A percentile compares a stretch with the other conserved stretches of the same genome.
Evolutionary conservation across 1,140 invertebrate genomes (phyloP).

Genomic region (Drosophila murphyi): DNA sequence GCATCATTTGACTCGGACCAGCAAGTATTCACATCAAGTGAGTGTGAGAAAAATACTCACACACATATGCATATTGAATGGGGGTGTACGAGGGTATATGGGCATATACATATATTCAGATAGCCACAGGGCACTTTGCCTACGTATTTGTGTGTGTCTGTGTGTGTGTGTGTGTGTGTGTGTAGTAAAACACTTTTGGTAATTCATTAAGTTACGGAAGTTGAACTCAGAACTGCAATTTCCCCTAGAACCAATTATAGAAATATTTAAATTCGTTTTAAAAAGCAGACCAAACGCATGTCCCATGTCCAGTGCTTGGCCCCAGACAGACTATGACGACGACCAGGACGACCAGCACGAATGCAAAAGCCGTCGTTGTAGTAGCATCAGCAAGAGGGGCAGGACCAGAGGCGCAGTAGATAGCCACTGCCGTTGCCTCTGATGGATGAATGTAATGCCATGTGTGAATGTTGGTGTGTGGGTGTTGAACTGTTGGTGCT

Average conservation of each 20-base stretch:
- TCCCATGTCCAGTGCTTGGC: conserved; percentile 57
- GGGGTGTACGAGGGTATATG: neutral
- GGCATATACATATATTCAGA: conserved; percentile 23
- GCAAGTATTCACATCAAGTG: neutral
- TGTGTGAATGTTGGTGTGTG: conserved; percentile 43
- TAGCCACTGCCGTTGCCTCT: conserved; percentile 44
- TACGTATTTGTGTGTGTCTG: conserved; percentile 25
- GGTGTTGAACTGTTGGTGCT: neutral
- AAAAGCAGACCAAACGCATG: conserved; percentile 70
- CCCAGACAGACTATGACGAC: conserved; percentile 40
- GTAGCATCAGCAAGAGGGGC: neutral
- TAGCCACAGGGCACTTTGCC: conserved; percentile 72
- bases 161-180: neutral
- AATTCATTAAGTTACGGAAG: conserved; percentile 85
- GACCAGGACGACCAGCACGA: conserved; percentile 9
- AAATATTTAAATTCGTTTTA: conserved; percentile 84
- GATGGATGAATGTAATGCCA: conserved; percentile 73
- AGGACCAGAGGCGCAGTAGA: conserved; percentile 19
- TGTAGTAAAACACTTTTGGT: conserved; percentile 82
- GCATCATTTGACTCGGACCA: conserved; percentile 13
- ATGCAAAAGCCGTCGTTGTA: neutral
- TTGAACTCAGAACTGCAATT: conserved; percentile 85
- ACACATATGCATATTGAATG: neutral
- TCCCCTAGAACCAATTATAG: conserved; percentile 85
- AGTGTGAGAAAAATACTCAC: neutral